phyloP scores from a whole-genome alignment of 2,888 invertebrate genomes.

The Baronia brevicornis region DNA sequence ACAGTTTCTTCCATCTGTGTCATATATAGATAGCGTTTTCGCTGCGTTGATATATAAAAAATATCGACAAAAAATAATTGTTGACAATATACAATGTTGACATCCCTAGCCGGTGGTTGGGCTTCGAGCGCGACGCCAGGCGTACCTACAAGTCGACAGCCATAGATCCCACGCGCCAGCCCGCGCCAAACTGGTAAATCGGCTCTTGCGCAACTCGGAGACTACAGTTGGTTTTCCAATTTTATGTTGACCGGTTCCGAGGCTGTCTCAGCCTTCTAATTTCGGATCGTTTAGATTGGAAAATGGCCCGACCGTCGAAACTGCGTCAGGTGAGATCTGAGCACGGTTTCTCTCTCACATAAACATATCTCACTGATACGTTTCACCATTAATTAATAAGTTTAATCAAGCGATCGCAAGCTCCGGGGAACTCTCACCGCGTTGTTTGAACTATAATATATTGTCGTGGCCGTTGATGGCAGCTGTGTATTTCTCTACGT shows the following conservation, averaged over 20 bases:
- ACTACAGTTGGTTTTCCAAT: constrained; percentile 74
- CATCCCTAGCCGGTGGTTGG: too few species aligned
- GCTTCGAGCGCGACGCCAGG: too few species aligned
- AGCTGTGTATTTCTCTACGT: constrained; percentile 13
- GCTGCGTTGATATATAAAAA: too few species aligned
- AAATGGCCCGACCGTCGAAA: constrained; percentile 46
- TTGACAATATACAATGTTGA: too few species aligned
- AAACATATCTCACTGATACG: constrained; percentile 24
- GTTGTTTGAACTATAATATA: constrained; percentile 15
- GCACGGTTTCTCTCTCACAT: constrained; percentile 27
- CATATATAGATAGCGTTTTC: too few species aligned
- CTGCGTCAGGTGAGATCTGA: constrained; percentile 32
- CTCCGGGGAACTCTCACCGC: constrained; percentile 16
- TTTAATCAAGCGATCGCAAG: constrained; percentile 20
- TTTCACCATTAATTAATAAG: constrained; percentile 25
- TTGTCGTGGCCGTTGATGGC: constrained; percentile 12
- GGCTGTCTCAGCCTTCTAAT: constrained; percentile 73
- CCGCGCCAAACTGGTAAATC: constrained; percentile 63
- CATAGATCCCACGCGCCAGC: constrained; percentile 62
- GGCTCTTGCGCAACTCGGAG: constrained; percentile 66
- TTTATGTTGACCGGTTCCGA: constrained; percentile 74
- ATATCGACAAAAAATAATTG: too few species aligned
- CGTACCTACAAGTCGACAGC: constrained; percentile 24
- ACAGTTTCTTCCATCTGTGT: too few species aligned
- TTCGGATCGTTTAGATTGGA: constrained; percentile 74